These are phyloP conservation scores for Onychomys leucogaster DNA, from an alignment of 2,797 vertebrate genomes.

Conservation along the genomic window DNA sequence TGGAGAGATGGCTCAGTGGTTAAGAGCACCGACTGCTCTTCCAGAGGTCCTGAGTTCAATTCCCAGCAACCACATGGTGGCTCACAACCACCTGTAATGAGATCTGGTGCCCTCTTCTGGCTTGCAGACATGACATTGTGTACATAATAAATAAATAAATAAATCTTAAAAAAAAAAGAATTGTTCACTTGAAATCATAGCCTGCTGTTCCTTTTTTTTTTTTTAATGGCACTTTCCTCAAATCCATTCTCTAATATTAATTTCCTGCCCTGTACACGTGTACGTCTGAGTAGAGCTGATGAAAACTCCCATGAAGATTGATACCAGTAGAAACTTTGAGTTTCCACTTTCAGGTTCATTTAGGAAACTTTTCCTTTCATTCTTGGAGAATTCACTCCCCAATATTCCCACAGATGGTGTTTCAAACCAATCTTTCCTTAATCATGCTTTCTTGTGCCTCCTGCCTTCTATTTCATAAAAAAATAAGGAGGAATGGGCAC, in stretches of 20 bases:
- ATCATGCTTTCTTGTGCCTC: not conserved
- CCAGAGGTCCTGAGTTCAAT: too few species aligned
- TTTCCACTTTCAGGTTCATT: constrained; percentile 37
- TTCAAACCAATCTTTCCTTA: not conserved
- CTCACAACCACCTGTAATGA: too few species aligned
- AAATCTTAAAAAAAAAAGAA: not conserved
- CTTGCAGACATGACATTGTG: too few species aligned
- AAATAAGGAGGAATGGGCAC: not conserved
- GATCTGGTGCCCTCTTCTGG: too few species aligned
- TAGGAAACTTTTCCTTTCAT: not conserved
- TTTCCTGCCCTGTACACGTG: not conserved
- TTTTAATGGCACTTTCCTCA: not conserved
- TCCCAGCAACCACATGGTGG: too few species aligned
- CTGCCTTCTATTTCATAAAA: constrained; percentile 10
- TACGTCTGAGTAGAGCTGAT: not conserved
- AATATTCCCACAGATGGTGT: not conserved
- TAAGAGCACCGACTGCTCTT: too few species aligned
- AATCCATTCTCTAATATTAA: not conserved
- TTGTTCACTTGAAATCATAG: not conserved
- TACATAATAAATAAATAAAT: too few species aligned
- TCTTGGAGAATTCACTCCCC: not conserved
- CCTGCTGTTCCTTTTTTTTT: not conserved
- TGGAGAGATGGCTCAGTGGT: too few species aligned
- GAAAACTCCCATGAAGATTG: not conserved
- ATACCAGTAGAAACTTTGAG: not conserved